Percentiles rank a stretch among this genome's conserved stretches.
These are phyloP conservation scores for Collichthys lucidus DNA, from an alignment of 2,113 vertebrate genomes.

Conservation along the genomic window DNA sequence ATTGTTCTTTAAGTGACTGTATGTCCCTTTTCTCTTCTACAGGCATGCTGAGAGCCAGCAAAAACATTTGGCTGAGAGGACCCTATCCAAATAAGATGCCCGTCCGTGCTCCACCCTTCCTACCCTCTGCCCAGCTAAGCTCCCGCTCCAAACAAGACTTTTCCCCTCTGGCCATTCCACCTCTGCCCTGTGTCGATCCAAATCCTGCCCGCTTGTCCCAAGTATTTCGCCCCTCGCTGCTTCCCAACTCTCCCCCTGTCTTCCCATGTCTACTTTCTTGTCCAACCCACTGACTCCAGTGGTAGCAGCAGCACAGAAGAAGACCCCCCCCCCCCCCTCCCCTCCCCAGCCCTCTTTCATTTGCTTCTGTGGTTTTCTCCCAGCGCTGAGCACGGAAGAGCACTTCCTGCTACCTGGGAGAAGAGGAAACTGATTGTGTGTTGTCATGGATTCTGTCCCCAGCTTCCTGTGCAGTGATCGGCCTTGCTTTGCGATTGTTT, in stretches of 20 bases:
- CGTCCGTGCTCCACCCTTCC: conserved; percentile 18
- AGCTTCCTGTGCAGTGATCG: conserved; percentile 96
- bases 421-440: conserved; percentile 86
- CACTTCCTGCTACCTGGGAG: conserved; percentile 78
- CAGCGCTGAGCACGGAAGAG: conserved; percentile 79
- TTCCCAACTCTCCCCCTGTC: background rate
- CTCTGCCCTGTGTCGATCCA: conserved; percentile 51
- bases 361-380: conserved; percentile 89
- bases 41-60: conserved; percentile 99
- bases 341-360: conserved; percentile 73
- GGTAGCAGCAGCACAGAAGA: conserved; percentile 71
- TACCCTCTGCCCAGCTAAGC: conserved; percentile 53
- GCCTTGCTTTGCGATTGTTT: conserved; percentile 95
- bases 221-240: conserved; percentile 62
- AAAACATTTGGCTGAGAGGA: conserved; percentile 98
- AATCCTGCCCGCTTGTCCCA: conserved; percentile 53
- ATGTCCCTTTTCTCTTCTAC: conserved; percentile 38
- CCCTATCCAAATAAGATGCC: conserved; percentile 90
- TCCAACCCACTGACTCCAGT: conserved; percentile 61
- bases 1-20: background rate
- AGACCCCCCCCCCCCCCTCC: conserved; percentile 6
- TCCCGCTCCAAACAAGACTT: conserved; percentile 49
- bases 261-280: conserved; percentile 28
- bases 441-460: conserved; percentile 91
- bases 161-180: conserved; percentile 40